These are phyloP conservation scores for Odontamblyopus lacepedii DNA, from an alignment of 2,797 vertebrate species.

Conservation along the genomic window DNA sequence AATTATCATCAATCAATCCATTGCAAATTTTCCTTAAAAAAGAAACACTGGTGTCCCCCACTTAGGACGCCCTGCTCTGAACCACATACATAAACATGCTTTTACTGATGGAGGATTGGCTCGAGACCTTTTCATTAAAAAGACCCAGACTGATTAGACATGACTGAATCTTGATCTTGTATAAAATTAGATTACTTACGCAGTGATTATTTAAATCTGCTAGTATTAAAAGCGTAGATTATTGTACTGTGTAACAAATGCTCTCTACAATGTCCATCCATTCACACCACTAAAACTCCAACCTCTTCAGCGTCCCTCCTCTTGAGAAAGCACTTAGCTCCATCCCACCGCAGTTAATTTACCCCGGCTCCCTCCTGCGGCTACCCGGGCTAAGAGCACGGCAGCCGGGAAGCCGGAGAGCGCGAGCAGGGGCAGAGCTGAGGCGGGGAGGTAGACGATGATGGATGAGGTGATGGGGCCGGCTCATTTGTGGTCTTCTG, in stretches of 20 bases:
- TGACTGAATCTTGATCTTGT: no score
- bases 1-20: no score
- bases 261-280: not conserved
- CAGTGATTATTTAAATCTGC: no score
- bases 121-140: no score
- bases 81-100: no score
- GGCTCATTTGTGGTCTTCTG: constrained; percentile 62
- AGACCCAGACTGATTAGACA: no score
- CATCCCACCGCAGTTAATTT: constrained; percentile 22
- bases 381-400: constrained; percentile 7
- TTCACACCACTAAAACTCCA: not conserved
- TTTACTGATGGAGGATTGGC: no score
- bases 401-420: not conserved
- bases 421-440: constrained; percentile 3
- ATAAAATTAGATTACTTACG: no score
- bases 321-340: not conserved
- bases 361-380: constrained; percentile 22
- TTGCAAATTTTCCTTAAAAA: no score
- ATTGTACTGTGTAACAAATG: not conserved
- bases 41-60: no score
- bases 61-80: no score
- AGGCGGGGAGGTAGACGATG: constrained; percentile 35
- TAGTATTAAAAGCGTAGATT: not conserved
- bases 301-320: not conserved
- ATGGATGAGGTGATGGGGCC: constrained; percentile 58